Evolutionary conservation across 1,140 invertebrate genomes (phyloP).

Genomic region (Sitophilus oryzae): DNA sequence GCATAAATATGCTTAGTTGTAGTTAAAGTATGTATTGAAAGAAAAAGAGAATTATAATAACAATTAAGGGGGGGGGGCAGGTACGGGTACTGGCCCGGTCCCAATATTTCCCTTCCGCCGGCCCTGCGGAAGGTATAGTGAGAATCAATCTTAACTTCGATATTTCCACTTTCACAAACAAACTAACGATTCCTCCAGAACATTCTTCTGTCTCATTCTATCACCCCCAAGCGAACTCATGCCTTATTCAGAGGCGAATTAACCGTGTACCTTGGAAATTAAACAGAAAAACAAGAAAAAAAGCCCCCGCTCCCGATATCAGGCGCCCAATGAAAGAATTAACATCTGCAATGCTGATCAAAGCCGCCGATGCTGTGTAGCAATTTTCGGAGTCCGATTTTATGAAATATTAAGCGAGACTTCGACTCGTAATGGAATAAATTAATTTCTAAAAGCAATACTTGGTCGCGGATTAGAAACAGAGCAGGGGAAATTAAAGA

Average conservation of each 20-base stretch:
- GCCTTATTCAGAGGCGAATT: constrained; percentile 10
- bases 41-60: too few species aligned
- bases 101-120: too few species aligned
- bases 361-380: constrained; percentile 19
- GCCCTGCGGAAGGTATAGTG: too few species aligned
- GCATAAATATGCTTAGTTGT: too few species aligned
- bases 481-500: constrained; percentile 21
- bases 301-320: not conserved
- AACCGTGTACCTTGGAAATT: constrained; percentile 13
- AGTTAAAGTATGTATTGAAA: too few species aligned
- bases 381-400: constrained; percentile 22
- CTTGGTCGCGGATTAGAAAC: constrained; percentile 22
- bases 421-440: constrained; percentile 27
- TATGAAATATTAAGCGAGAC: constrained; percentile 24
- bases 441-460: constrained; percentile 26
- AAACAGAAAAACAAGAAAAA: constrained; percentile 16
- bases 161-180: too few species aligned
- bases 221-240: too few species aligned
- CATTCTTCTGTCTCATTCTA: not conserved
- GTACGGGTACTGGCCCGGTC: too few species aligned
- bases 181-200: not conserved
- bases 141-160: too few species aligned
- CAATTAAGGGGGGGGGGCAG: too few species aligned
- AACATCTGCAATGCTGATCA: constrained; percentile 27
- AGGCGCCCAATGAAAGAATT: constrained; percentile 23